phyloP scores from a whole-genome alignment of 2,797 vertebrate species.

The Adrianichthys oophorus region DNA sequence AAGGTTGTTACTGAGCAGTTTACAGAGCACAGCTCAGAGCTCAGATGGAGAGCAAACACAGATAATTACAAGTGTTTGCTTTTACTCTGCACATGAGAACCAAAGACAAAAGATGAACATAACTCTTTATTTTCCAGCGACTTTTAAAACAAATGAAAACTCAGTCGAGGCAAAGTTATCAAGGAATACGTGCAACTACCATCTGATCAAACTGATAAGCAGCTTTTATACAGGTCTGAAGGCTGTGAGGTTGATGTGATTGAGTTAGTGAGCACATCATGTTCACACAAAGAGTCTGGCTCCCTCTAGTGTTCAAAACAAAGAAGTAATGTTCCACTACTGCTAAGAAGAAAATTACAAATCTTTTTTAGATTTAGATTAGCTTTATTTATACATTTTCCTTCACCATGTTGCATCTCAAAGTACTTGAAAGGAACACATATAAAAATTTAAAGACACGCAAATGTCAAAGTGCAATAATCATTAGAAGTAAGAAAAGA shows the following conservation, averaged over 20 bases:
- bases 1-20: conserved; percentile 53
- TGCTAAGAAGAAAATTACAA: too few relatives aligned
- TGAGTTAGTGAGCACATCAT: background rate
- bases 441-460: too few relatives aligned
- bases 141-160: too few relatives aligned
- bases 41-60: conserved; percentile 37
- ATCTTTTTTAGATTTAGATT: too few relatives aligned
- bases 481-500: too few relatives aligned
- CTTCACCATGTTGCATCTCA: too few relatives aligned
- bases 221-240: background rate
- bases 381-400: too few relatives aligned
- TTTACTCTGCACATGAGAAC: conserved; percentile 13
- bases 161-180: too few relatives aligned
- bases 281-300: conserved; percentile 5
- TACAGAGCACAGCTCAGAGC: conserved; percentile 25
- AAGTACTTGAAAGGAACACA: too few relatives aligned
- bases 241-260: background rate
- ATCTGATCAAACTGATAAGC: too few relatives aligned
- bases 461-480: too few relatives aligned
- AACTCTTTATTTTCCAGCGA: background rate
- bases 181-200: too few relatives aligned
- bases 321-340: background rate
- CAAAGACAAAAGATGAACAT: background rate
- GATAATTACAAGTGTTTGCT: conserved; percentile 40
- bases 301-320: conserved; percentile 47